Evolutionary conservation across 2,797 vertebrate genomes (phyloP).

Genomic region (Rhynchonycteris naso): DNA sequence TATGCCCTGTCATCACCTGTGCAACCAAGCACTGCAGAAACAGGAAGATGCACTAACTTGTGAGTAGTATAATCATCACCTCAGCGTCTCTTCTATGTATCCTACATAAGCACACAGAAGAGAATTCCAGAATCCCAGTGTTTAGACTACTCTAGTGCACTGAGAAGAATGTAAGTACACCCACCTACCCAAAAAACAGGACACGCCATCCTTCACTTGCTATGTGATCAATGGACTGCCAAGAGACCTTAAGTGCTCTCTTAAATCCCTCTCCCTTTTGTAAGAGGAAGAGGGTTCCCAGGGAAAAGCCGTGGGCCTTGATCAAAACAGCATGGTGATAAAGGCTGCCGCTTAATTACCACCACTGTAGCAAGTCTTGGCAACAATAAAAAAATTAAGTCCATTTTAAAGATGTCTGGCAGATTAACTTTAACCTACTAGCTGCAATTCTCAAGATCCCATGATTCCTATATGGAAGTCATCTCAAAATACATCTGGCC

Average conservation of each 20-base stretch:
- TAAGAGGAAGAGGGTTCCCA: not conserved
- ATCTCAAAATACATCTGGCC: conserved; percentile 12
- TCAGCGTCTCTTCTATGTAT: not conserved
- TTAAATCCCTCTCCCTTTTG: conserved; percentile 20
- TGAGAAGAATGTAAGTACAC: not conserved
- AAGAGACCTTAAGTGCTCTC: not conserved
- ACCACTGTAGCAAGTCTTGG: not conserved
- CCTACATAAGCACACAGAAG: not conserved
- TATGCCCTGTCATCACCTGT: not conserved
- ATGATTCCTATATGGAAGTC: not conserved
- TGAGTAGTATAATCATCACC: not conserved
- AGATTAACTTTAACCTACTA: conserved; percentile 29
- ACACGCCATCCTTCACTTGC: not conserved
- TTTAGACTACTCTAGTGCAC: not conserved
- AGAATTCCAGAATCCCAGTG: not conserved
- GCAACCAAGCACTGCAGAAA: not conserved
- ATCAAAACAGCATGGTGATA: conserved; percentile 1
- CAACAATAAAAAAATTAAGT: not conserved
- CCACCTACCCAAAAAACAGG: not conserved
- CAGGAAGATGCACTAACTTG: not conserved
- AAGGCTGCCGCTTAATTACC: not conserved
- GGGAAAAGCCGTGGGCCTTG: not conserved
- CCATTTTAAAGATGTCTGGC: conserved; percentile 22
- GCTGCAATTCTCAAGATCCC: not conserved
- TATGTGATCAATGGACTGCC: not conserved